Base-by-base conservation (phyloP, 2,797 vertebrate genomes). In the Enteromius treurensis region DNA sequence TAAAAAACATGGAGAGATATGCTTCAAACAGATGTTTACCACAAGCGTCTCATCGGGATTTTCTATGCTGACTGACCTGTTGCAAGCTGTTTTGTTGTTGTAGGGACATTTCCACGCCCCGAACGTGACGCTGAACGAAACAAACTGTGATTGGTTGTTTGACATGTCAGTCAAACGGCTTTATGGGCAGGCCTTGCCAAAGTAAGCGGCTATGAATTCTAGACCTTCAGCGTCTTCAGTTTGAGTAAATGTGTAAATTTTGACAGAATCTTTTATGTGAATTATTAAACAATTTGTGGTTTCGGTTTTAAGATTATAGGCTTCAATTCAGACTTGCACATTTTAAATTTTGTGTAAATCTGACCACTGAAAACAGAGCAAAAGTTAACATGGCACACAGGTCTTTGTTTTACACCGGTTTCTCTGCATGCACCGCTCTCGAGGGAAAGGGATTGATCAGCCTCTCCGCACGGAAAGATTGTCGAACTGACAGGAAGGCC, bases 401-500 rank as follows among this genome's bases (percentile, higher is more conserved):
- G 47, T 47, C 62, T 80, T 84, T 83, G 75, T 78, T 83, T 78
- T 32, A 78, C 75, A 69, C 37, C 7, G 8, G 40, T 83, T 77
- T 55, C 47, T 83, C 81, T 40, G 40, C 37, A 45, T 40, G 15
- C 65, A 26, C 69, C 32, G 32, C 80, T 85, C 89, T 88, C 89
- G n/a, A 37, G 85, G 85, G 88, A 89, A 71, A 83, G 65, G 67
- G 32, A 80, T 78, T 87, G 85, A 88, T 87, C 87, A 82, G 85
- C 83, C 45, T 86, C 79, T 80, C 83, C 77, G 77, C 74, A 69
- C 73, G 76, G 80, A 80, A 84, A 84, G 86, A 90, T 79, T 87
- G 86, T 80, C 68, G 80, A 85, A 86, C 86, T 88, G 88, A 89
- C 86, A 88, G 80, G 76, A 86, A 86, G 81, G 86, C 85, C 68